Evolutionary conservation across 2,797 vertebrate genomes (phyloP), one percentile per base, ranked within the genome.

Genomic region (Diplodus puntazzo): DNA sequence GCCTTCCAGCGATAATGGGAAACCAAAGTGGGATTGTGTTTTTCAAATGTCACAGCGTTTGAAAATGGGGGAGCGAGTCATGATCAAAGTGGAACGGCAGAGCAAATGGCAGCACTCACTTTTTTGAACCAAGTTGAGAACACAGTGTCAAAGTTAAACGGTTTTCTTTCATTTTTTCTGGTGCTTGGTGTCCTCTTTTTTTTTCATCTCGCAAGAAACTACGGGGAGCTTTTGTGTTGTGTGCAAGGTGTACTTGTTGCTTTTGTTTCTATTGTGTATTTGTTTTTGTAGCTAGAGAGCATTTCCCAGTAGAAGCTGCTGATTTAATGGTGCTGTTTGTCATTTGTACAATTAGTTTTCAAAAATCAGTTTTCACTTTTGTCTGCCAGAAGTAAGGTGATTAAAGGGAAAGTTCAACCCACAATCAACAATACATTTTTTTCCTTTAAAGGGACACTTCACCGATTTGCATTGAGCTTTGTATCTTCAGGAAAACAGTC

Each of bases 41-140:
- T 89, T 84, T 87, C 80, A 89, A 90, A 92, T 91, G 85, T 88
- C 88, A 82, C 74, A 80, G 77, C 17, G 75, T 85, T 92, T 80
- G 80, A 79, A 92, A 93, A 91, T 58, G 25, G 70, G 82, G 66
- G 67, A 89, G 79, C 64, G 69, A 89, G 87, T 82, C 73, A 50
- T 69, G 81, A 92, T 91, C 86, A 90, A 86, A 91, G 87, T 85
- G 75, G 75, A 86, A 78, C 63, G 25, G 69, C 79, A 9, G 79
- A 80, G 83, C 75, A 92, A 92, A 92, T 86, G 83, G 75, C 77
- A 73, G 77, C 18, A 8, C 71, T 85, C 73, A 53, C 80, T 80
- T 88, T 88, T 83, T 64, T 66, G 57, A 87, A 69, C 61, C 65
- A 79, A 86, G 83, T 86, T 58, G 63, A 83, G 76, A 88, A 81